Base-by-base conservation (phyloP, 2,888 invertebrate species). In the Tromatobia lineatoria region DNA sequence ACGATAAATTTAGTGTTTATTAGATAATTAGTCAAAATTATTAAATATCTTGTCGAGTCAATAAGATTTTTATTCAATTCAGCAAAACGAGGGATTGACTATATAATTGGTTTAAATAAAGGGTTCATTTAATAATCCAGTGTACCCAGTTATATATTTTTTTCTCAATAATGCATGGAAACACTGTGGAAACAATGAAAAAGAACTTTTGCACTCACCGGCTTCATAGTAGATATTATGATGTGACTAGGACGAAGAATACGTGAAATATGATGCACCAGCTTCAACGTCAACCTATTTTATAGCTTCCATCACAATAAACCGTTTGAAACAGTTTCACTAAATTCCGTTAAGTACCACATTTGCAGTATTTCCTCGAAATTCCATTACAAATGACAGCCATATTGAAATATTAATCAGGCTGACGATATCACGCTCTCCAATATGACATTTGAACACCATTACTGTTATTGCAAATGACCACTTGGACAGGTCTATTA, bases 171-270 rank as follows among this genome's bases (percentile, higher is more conserved):
- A n/a, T n/a, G n/a, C n/a, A n/a, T n/a, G n/a, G 29, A 29, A 29
- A 29, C 1, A 0, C 15, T n/a, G 7, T 34, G n/a, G 6, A 34
- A 18, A 7, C 13, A n/a, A 23, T 25, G n/a, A 67, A 18, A 45
- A 8, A 20, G 3, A 66, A 69, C 29, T 34, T 20, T 15, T 8
- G 29, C n/a, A 69, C 69, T 69, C 42, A 69, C 69, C 6, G 52
- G 25, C 25, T 69, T 69, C 69, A 69, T 69, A 29, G n/a, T 34
- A n/a, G 8, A 25, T 50, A 50, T 25, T 29, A 25, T 10, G n/a
- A 29, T 69, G 47, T 69, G 13, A 29, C 23, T 25, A 29, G 69
- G 11, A 25, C 29, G 29, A 6, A 18, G 23, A 52, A 52, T 34
- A 29, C 52, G 15, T 69, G 25, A n/a, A n/a, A n/a, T n/a, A 34